Evolutionary conservation across 2,888 invertebrate genomes (phyloP), one percentile per base, ranked within the genome.

Genomic region (Euzetes globulus): DNA sequence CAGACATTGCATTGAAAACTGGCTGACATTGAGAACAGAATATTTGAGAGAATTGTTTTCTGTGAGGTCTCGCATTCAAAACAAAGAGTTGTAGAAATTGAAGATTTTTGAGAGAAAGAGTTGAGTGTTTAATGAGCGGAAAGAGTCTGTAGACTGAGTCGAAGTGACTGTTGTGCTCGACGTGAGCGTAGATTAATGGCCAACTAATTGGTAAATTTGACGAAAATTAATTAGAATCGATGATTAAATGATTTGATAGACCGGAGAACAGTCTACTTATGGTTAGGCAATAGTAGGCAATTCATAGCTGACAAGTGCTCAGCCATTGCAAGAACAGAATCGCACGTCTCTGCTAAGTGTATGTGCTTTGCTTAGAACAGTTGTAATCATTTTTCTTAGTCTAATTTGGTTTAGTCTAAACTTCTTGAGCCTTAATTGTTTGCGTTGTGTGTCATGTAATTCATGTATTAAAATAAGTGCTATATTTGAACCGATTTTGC

Each of bases 1-100:
- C 68, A 68, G 68, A 68, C 68, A 68, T 68, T 22, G 9, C 68
- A 68, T 37, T 68, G 68, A 68, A 68, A 68, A 41, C 41, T 68
- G 68, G 68, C 68, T 68, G 68, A 68, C 68, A 68, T 68, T 68
- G 68, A 68, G 22, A 63, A 37, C 15, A 29, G 1, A 11, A 58
- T 27, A 25, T 58, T 58, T 58, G 17, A 15, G 27, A 58, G 13
- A 19, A 13, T 58, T 58, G 22, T 25, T 27, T 13, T 19, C 4
- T 58, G 15, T 58, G 22, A 58, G 22, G 27, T 58, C 27, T 22
- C 15, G 3, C 19, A 58, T 58, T 19, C 7, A 58, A 15, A 58
- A 15, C 15, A 58, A 13, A 58, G 58, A 52, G 52, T 52, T 58
- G n/a, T 22, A 27, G 27, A 58, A 15, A 27, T 2, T 27, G 27